Evolutionary conservation across 2,888 invertebrate genomes (phyloP).

Genomic region (Andrena marginata): DNA sequence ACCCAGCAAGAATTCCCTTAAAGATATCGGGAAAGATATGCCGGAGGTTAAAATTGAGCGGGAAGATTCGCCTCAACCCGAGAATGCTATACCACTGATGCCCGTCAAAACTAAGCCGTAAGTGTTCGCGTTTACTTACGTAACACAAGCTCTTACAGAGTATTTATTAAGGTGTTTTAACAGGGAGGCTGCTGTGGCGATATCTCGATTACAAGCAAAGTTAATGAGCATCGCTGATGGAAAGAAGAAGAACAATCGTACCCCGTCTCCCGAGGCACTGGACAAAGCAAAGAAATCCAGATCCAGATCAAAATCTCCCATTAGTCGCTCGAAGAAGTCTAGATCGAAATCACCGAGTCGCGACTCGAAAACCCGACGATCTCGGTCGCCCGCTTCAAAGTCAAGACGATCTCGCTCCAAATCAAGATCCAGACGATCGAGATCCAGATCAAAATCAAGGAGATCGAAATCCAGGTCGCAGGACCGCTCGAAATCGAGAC

Average conservation of each 20-base stretch:
- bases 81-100: constrained; percentile 82
- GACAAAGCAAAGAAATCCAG: constrained; percentile 76
- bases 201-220: constrained; percentile 88
- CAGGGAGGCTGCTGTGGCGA: constrained; percentile 85
- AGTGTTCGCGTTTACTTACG: constrained; percentile 57
- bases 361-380: constrained; percentile 75
- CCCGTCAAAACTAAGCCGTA: constrained; percentile 84
- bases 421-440: constrained; percentile 76
- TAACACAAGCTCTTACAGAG: constrained; percentile 13
- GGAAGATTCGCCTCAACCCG: constrained; percentile 82
- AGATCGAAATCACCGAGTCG: constrained; percentile 81
- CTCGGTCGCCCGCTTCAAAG: constrained; percentile 74
- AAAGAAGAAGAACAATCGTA: constrained; percentile 83
- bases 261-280: constrained; percentile 78
- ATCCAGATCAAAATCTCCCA: constrained; percentile 81
- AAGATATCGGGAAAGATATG: constrained; percentile 80
- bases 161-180: constrained; percentile 36
- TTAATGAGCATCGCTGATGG: constrained; percentile 88
- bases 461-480: constrained; percentile 80
- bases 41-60: constrained; percentile 79
- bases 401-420: constrained; percentile 74
- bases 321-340: constrained; percentile 79
- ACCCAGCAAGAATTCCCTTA: constrained; percentile 79
- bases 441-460: constrained; percentile 76
- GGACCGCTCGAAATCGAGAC: constrained; percentile 78